Evolutionary conservation across 1,140 invertebrate genomes (phyloP).

Genomic region (Drosophila albomicans): DNA sequence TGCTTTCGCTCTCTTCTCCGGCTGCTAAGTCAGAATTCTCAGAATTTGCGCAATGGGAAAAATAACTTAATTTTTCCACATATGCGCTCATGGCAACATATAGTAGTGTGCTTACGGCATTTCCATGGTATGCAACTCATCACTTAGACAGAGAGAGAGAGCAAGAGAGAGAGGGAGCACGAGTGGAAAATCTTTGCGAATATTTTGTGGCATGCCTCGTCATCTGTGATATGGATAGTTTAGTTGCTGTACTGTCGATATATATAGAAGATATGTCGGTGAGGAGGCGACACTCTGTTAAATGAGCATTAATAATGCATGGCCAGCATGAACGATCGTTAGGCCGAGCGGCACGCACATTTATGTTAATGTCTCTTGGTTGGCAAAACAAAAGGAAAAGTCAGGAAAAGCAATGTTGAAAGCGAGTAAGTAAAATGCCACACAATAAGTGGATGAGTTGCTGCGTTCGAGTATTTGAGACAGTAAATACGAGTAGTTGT

Average conservation of each 20-base stretch:
- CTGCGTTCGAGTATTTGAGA: slow-evolving; percentile 21
- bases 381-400: slow-evolving; percentile 30
- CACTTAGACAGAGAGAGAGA: slow-evolving; percentile 1
- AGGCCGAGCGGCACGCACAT: slow-evolving; percentile 25
- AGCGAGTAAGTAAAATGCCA: slow-evolving; percentile 14
- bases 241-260: slow-evolving; percentile 3
- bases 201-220: background rate
- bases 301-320: slow-evolving; percentile 50
- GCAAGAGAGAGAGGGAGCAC: no score
- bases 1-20: background rate
- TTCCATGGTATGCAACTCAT: slow-evolving; percentile 15
- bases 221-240: background rate
- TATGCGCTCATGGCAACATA: background rate
- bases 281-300: slow-evolving; percentile 32
- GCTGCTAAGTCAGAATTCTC: background rate
- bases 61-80: slow-evolving; percentile 6
- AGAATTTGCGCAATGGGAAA: background rate
- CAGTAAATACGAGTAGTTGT: slow-evolving; percentile 17
- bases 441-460: slow-evolving; percentile 30
- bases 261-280: background rate
- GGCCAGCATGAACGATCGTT: slow-evolving; percentile 16
- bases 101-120: background rate
- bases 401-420: slow-evolving; percentile 4
- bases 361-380: slow-evolving; percentile 30
- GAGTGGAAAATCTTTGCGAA: slow-evolving; percentile 1